These are phyloP conservation scores for Standfussiana lucernea DNA, from an alignment of 2,888 invertebrate genomes.

Conservation along the genomic window DNA sequence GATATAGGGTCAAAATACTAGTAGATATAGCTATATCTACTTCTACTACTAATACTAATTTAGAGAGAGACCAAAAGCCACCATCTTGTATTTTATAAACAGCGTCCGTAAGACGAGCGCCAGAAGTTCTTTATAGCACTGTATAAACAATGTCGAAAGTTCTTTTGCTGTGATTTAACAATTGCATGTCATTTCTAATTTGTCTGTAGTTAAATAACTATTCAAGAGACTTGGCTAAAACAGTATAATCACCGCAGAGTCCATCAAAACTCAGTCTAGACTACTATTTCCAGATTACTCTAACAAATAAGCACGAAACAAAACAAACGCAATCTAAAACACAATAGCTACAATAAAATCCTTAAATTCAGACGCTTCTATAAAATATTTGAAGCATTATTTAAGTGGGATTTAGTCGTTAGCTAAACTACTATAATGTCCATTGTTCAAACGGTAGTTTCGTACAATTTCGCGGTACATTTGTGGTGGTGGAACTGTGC, in stretches of 20 bases:
- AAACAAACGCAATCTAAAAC: conserved; percentile 33
- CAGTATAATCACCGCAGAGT: neutral
- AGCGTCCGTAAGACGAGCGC: neutral
- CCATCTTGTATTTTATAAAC: neutral
- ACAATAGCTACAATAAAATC: conserved; percentile 54
- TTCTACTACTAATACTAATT: too few relatives aligned
- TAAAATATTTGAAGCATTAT: conserved; percentile 76
- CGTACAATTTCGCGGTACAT: conserved; percentile 81
- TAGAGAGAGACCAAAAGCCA: neutral
- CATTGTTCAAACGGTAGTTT: conserved; percentile 79
- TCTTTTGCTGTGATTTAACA: neutral
- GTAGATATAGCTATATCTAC: too few relatives aligned
- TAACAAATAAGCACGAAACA: neutral
- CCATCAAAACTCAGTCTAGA: neutral
- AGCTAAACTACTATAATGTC: conserved; percentile 79
- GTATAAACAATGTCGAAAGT: neutral
- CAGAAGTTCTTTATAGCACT: neutral
- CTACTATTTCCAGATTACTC: neutral
- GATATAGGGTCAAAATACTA: neutral
- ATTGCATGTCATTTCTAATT: neutral
- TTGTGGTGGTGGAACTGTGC: conserved; percentile 72
- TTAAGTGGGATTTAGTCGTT: conserved; percentile 78
- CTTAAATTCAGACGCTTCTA: conserved; percentile 55
- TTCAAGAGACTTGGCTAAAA: too few relatives aligned
- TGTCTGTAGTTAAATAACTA: too few relatives aligned